Base-by-base conservation (phyloP, 2,797 vertebrate species). In the Clarias platycephalus region DNA sequence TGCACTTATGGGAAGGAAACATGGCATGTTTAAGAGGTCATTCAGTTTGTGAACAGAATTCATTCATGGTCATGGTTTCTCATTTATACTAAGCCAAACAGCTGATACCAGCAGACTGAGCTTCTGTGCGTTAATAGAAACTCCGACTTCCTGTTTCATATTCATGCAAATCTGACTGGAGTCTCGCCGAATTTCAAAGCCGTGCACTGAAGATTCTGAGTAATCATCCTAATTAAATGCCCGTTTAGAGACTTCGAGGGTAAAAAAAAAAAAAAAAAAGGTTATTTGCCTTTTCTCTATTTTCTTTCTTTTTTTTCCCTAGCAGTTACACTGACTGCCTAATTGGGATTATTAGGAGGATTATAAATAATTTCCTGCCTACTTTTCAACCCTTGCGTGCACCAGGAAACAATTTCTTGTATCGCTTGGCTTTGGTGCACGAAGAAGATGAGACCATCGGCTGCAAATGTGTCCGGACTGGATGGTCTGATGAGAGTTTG, bases 161-260 rank as follows among this genome's bases (percentile, higher is more conserved):
- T 85, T 77, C 81, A 75, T 68, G 84, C 60, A 85, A 82, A 77
- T 74, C 84, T 62, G 63, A 55, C 72, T 60, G 34, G 80, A 75
- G 60, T 28, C 70, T 85, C n/a, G 49, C 18, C 16, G n/a, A 64
- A 57, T 81, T 67, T 85, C 49, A 76, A 85, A 75, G 70, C 26
- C 31, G 70, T 40, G 31, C 44, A 44, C 18, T 22, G 72, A 70
- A 70, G 60, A 76, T 44, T 68, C 63, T 13, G 49, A n/a, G 83
- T 81, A 81, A 87, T 84, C 67, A 70, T 70, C 72, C 66, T 77
- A 87, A 84, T 84, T 84, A 78, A 87, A 87, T 72, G 86, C 44
- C 78, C 67, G 40, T 87, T 84, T 72, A 40, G 22, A 77, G 78
- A 63, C 82, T 81, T 84, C 28, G 37, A 76, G 16, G 37, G 60